Conservation (phyloP, 1,140 invertebrate genomes). For the Vanessa atalanta region DNA sequence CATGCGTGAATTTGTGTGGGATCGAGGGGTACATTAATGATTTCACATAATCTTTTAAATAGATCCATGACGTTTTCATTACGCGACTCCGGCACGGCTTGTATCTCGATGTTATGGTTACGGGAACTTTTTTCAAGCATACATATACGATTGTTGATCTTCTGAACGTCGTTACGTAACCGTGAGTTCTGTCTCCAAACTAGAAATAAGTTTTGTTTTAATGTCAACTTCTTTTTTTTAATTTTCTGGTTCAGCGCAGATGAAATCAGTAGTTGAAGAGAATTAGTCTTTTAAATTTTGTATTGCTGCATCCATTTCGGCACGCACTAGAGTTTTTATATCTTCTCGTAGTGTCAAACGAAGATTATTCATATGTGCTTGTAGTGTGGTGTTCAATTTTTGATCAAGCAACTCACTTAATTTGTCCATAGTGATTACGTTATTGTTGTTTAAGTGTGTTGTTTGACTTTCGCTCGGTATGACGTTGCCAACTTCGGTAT, state of each 20-base stretch:
- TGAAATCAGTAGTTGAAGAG: slow-evolving; percentile 9
- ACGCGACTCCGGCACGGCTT: background rate
- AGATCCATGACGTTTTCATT: slow-evolving; percentile 4
- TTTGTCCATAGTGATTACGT: background rate
- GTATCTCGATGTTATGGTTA: background rate
- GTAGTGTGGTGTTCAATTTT: background rate
- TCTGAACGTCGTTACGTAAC: background rate
- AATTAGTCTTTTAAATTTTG: slow-evolving; percentile 10
- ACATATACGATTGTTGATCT: background rate
- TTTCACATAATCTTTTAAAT: slow-evolving; percentile 9
- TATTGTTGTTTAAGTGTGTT: too few species aligned
- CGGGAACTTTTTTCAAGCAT: background rate
- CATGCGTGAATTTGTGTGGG: slow-evolving; percentile 10
- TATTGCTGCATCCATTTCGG: slow-evolving; percentile 7
- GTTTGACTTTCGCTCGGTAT: too few species aligned
- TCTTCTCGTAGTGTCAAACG: slow-evolving; percentile 4
- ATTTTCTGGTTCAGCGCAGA: background rate
- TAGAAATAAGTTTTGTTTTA: background rate
- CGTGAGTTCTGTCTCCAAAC: background rate
- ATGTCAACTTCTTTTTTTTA: background rate
- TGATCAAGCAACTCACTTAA: slow-evolving; percentile 7
- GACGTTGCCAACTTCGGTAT: too few species aligned
- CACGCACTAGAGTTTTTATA: slow-evolving; percentile 2
- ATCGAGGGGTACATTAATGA: slow-evolving; percentile 1
- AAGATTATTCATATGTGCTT: slow-evolving; percentile 5